Evolutionary conservation across 2,113 vertebrate species (phyloP), one percentile per base, ranked within the genome.

Genomic region (Mugil cephalus): DNA sequence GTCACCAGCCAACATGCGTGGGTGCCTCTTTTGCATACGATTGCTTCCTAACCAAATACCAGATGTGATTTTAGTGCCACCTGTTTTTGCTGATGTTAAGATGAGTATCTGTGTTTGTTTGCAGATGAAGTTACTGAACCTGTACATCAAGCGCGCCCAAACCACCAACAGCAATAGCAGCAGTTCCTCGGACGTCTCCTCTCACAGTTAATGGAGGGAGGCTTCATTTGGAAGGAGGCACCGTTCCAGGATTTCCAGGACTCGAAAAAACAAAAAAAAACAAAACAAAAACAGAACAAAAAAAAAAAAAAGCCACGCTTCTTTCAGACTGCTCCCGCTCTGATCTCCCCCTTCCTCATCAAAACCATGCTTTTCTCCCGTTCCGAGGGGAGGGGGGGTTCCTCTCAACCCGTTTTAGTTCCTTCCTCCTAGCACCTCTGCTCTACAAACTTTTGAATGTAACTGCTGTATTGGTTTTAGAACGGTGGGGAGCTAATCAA

Each of bases 151-250:
- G 89, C 95, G 98, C 53, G 98, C 98, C 46, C 98, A 99, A 81
- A 98, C 96, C 1, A 98, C 96, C 77, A 98, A 97, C 94, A 98
- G 97, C 95, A 99, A 97, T 89, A 99, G 97, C 96, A 99, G 97
- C 95, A 97, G 96, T 30, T 99, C 97, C 47, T 99, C 98, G 0
- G 97, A 99, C 36, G 95, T 99, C 73, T 99, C 97, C 76, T 98
- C 96, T 8, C 98, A 99, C 95, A 98, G 97, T 92, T 99, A 97
- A 93, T 93, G 88, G 88, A 87, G 30, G 30, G 35, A 56, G 39
- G 35, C 17, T 56, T 52, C 38, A 11, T 36, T 12, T 8, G 36
- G 34, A 39, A 45, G 21, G 59, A 51, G 52, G 38, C 59, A 10
- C 34, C 55, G 8, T 17, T 50, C 15, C n/a, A 40, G 42, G 67